Percentiles rank a stretch among this genome's conserved stretches.
phyloP scores from a whole-genome alignment of 2,113 vertebrate species.

The Alosa alosa region DNA sequence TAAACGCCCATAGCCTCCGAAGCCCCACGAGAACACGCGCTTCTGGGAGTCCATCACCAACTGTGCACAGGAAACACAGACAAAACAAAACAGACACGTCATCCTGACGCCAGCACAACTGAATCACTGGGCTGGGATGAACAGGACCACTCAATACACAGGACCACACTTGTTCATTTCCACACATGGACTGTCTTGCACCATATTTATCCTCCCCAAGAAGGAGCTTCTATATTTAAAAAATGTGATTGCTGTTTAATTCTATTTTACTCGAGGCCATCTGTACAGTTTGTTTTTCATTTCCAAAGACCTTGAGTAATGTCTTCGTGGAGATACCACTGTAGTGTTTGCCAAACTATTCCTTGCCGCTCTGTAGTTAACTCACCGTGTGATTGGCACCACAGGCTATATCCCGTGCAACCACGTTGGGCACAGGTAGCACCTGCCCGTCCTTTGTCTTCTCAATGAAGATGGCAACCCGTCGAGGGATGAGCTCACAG shows the following conservation, averaged over 20 bases:
- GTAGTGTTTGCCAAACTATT: too few relatives aligned
- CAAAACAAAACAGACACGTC: neutral
- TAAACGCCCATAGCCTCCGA: slow-evolving; percentile 89
- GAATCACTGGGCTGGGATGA: neutral
- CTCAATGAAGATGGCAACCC: slow-evolving; percentile 94
- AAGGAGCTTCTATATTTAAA: too few relatives aligned
- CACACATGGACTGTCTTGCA: neutral
- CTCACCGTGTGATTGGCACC: slow-evolving; percentile 90
- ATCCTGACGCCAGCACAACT: neutral
- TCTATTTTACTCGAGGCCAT: neutral
- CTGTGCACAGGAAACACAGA: slow-evolving; percentile 57
- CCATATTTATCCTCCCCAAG: neutral
- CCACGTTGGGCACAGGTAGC: slow-evolving; percentile 89
- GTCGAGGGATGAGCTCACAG: slow-evolving; percentile 90
- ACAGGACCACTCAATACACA: neutral
- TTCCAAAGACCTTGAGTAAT: neutral
- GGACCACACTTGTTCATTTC: neutral
- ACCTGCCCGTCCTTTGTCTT: slow-evolving; percentile 96
- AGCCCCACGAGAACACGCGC: slow-evolving; percentile 94
- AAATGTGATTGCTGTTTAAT: too few relatives aligned
- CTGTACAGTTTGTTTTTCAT: neutral
- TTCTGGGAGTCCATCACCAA: slow-evolving; percentile 93
- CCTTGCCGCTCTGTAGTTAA: neutral
- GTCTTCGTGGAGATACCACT: too few relatives aligned
- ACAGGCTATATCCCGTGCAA: slow-evolving; percentile 88